Evolutionary conservation across 2,888 invertebrate genomes (phyloP).

Genomic region (Embidobia sp.): DNA sequence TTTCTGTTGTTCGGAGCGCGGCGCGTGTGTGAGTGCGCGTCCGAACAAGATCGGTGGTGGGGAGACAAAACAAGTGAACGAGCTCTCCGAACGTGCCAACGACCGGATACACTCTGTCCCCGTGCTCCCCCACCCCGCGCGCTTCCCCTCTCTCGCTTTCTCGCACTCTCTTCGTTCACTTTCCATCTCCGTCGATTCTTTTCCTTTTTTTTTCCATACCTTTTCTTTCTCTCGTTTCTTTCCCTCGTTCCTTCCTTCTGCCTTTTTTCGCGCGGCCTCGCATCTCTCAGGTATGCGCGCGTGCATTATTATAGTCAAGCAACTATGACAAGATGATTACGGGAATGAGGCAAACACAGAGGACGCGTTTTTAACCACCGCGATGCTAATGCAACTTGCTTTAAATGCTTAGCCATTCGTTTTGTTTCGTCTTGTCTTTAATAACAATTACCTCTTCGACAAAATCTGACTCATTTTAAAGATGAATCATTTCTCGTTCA

Average conservation of each 20-base stretch:
- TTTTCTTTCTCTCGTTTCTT: constrained; percentile 26
- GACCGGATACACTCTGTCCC: constrained; percentile 78
- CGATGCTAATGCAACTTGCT: constrained; percentile 35
- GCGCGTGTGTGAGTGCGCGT: constrained; percentile 34
- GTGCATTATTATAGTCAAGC: constrained; percentile 64
- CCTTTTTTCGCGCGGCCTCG: constrained; percentile 47
- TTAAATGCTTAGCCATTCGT: constrained; percentile 10
- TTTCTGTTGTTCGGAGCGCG: constrained; percentile 19
- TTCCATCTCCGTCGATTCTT: constrained; percentile 53
- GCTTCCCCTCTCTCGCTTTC: constrained; percentile 29
- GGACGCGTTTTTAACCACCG: constrained; percentile 52
- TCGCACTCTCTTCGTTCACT: constrained; percentile 56
- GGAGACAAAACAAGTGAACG: constrained; percentile 79
- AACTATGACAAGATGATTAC: constrained; percentile 57
- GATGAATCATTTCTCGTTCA: too few species aligned
- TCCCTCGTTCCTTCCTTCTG: constrained; percentile 22
- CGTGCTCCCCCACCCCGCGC: neutral
- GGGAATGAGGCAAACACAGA: constrained; percentile 44
- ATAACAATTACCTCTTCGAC: too few species aligned
- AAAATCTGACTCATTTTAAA: too few species aligned
- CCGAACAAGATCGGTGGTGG: constrained; percentile 49
- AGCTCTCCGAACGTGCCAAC: constrained; percentile 78
- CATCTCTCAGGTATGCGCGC: constrained; percentile 57
- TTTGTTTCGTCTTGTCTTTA: neutral
- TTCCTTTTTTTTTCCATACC: constrained; percentile 28